Evolutionary conservation across 37 sponge, comb jelly and placozoan species (phyloP).

Genomic region (Ephydatia muelleri): DNA sequence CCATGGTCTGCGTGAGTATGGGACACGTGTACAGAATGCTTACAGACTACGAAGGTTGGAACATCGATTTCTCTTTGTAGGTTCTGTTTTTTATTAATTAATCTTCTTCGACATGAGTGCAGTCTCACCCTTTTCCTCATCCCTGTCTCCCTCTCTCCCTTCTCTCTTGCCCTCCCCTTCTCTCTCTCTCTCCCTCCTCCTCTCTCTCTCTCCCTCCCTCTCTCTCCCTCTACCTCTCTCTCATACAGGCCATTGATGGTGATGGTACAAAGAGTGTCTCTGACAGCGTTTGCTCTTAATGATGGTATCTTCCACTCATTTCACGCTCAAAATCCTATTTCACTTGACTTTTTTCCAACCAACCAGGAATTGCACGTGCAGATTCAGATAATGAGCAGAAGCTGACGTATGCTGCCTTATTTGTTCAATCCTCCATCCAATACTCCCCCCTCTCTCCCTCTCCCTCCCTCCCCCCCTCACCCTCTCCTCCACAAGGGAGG

Average conservation of each 20-base stretch:
- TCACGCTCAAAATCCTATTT: neutral
- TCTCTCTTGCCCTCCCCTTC: neutral
- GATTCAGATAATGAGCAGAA: conserved; percentile 66
- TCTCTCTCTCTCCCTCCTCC: neutral
- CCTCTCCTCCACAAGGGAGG: conserved; percentile 2
- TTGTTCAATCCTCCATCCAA: neutral
- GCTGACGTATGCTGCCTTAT: conserved; percentile 21
- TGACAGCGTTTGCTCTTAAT: conserved; percentile 63
- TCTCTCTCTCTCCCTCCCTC: neutral
- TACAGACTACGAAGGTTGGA: conserved; percentile 78
- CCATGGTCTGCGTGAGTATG: conserved; percentile 35
- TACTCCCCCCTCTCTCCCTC: neutral
- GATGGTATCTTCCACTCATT: conserved; percentile 44
- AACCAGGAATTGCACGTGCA: conserved; percentile 26
- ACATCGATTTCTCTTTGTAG: conserved; percentile 74
- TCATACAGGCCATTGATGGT: conserved; percentile 70
- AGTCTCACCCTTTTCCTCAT: neutral
- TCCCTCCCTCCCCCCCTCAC: neutral
- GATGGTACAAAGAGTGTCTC: conserved; percentile 50
- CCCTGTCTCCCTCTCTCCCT: neutral
- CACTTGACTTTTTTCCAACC: neutral
- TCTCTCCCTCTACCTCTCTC: neutral
- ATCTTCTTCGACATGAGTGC: too few species aligned
- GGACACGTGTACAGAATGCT: conserved; percentile 71
- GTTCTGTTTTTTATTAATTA: neutral